Conservation (phyloP, 2,888 invertebrate species). For the Thera britannica region DNA sequence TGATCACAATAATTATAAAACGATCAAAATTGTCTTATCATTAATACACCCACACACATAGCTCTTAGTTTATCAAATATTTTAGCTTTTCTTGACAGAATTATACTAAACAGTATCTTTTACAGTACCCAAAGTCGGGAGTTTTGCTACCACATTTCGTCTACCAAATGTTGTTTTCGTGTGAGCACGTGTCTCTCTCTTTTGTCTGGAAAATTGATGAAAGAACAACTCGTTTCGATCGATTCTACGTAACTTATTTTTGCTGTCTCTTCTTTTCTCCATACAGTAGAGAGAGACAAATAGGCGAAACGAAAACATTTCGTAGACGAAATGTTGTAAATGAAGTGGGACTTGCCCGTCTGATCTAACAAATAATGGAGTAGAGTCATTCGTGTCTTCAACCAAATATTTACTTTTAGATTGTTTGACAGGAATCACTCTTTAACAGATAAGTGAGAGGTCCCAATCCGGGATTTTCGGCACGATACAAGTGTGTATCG, state of each 20-base stretch:
- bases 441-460: neutral
- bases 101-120: conserved; percentile 15
- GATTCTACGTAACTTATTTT: too few relatives aligned
- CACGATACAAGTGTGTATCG: too few relatives aligned
- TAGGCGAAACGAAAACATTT: too few relatives aligned
- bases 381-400: neutral
- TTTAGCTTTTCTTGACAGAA: conserved; percentile 11
- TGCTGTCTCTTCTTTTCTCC: too few relatives aligned
- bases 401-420: too few relatives aligned
- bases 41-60: conserved; percentile 32
- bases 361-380: neutral
- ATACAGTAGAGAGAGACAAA: too few relatives aligned
- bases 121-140: neutral
- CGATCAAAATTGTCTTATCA: conserved; percentile 34
- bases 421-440: neutral
- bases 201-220: too few relatives aligned
- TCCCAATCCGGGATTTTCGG: too few relatives aligned
- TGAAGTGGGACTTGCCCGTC: too few relatives aligned
- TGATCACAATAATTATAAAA: conserved; percentile 40
- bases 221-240: too few relatives aligned
- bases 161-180: neutral
- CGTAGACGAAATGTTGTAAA: too few relatives aligned
- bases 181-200: too few relatives aligned
- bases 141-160: neutral
- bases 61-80: conserved; percentile 21